Evolutionary conservation across 37 sponge, comb jelly and placozoan genomes (phyloP), one percentile per base, ranked within the genome.

Genomic region (Haliclona indistincta): DNA sequence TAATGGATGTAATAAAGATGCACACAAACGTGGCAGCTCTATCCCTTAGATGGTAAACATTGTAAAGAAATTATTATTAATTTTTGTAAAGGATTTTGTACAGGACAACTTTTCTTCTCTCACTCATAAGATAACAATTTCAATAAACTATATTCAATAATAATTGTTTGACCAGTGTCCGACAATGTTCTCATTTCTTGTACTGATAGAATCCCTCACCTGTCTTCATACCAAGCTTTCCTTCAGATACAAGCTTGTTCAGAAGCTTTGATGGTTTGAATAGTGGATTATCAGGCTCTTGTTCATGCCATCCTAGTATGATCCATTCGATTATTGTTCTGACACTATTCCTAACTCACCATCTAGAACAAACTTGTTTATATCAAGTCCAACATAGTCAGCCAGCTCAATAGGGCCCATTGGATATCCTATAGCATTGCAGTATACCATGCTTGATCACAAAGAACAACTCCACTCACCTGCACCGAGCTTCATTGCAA

Each of bases 321-420:
- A n/a, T n/a, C n/a, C n/a, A n/a, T n/a, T n/a, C n/a, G n/a, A n/a
- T n/a, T n/a, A n/a, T n/a, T n/a, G n/a, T n/a, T n/a, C n/a, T n/a
- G 22, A 34, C 36, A 32, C 3, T 22, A 26, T 2, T 36, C 6
- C 5, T 22, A 11, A 22, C 79, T 52, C 54, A 92, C 95, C 97
- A 70, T 96, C 93, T 45, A 93, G 66, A 43, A 97, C 91, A 67
- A 91, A 93, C 70, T 91, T 80, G 23, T 77, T 76, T 3, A 89
- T 88, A 67, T 97, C 98, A 55, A 97, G 79, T 30, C 98, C 98
- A 47, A 93, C 94, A 63, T 97, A 97, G 75, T 97, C 98, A 33
- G 78, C n/a, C 6, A 97, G 89, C 63, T 97, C 89, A 47, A 97
- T 51, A 25, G 98, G 98, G 26, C 98, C 98, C 98, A 97, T 97